Percentiles rank a stretch among this genome's conserved stretches.
These are phyloP conservation scores for Micromys minutus DNA, from an alignment of 2,113 vertebrate genomes.

Conservation along the genomic window DNA sequence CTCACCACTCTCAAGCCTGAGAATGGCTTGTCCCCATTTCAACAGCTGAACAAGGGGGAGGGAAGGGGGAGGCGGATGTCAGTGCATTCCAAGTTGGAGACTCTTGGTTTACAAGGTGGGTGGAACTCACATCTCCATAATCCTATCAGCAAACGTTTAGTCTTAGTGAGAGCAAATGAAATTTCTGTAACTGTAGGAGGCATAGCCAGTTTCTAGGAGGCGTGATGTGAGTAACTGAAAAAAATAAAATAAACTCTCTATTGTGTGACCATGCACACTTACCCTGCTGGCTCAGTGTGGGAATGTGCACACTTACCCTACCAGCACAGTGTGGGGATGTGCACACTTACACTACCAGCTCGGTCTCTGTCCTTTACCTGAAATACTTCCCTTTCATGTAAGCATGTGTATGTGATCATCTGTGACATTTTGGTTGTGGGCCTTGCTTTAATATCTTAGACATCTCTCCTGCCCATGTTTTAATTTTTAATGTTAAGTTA, in stretches of 20 bases:
- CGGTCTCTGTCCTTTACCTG: conserved; percentile 59
- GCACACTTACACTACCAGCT: conserved; percentile 1
- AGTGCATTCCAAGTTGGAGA: background rate
- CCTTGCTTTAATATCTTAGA: background rate
- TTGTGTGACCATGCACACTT: background rate
- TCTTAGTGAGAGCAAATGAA: conserved; percentile 32
- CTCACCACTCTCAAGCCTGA: background rate
- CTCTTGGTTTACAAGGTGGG: background rate
- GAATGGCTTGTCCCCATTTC: background rate
- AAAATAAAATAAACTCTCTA: conserved; percentile 47
- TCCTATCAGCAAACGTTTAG: conserved; percentile 45
- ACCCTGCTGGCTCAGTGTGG: too few species aligned
- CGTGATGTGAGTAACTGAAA: background rate
- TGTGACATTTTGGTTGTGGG: conserved; percentile 1
- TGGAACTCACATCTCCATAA: background rate
- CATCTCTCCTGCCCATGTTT: background rate
- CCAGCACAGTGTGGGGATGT: background rate
- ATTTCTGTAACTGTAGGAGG: conserved; percentile 27
- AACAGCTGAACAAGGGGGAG: background rate
- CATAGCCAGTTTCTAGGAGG: background rate
- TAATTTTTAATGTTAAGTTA: conserved; percentile 81
- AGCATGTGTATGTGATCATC: conserved; percentile 73
- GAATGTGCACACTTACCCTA: too few species aligned
- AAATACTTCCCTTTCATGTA: conserved; percentile 58
- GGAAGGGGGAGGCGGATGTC: background rate